Conservation (phyloP, 2,113 vertebrate species). For the human (Homo sapiens) region DNA sequence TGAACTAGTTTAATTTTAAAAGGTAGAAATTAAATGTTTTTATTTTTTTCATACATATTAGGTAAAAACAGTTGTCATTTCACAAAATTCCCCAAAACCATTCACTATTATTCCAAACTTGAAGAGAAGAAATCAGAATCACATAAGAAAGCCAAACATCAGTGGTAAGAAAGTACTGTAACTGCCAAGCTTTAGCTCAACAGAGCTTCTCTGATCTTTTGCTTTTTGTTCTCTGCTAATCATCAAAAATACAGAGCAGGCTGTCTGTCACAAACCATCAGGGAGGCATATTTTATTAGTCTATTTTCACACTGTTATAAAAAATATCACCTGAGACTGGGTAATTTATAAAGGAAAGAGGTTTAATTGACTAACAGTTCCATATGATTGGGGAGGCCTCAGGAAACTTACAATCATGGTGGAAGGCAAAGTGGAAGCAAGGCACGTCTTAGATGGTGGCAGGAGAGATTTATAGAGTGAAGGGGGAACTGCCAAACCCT, state of each 20-base stretch:
- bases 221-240: background rate
- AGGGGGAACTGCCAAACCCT: no score
- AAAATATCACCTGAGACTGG: no score
- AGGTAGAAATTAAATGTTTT: background rate
- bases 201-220: background rate
- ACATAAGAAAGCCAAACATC: background rate
- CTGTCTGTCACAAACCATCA: background rate
- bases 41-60: background rate
- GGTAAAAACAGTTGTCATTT: constrained; percentile 3
- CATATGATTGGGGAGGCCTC: no score
- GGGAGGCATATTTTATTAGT: background rate
- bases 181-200: background rate
- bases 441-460: no score
- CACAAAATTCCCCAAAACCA: background rate
- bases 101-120: background rate
- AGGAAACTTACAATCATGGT: no score
- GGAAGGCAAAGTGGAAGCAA: no score
- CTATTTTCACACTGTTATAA: no score
- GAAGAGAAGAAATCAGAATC: constrained; percentile 10
- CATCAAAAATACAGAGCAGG: background rate
- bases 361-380: no score
- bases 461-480: no score
- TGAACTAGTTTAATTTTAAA: background rate
- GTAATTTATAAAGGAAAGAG: no score
- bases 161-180: background rate